Evolutionary conservation across 2,888 invertebrate genomes (phyloP), one percentile per base, ranked within the genome.

Genomic region (Tuta absoluta): DNA sequence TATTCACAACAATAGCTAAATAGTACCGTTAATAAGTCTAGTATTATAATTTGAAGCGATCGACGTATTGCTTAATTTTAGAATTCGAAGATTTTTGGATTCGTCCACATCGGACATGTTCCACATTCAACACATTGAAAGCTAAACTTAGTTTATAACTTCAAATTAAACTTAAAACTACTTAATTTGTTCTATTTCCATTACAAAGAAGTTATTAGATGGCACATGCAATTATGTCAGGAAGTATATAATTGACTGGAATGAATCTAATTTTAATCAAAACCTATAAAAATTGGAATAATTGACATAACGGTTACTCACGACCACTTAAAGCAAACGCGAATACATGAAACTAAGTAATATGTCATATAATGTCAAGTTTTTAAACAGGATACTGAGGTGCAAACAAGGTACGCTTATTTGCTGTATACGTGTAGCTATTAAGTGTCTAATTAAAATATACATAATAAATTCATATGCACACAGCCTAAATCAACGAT

Each of bases 1-100:
- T 81, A 81, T 79, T 82, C 84, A 82, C 87, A 84, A 83, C 86
- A 84, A 85, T 82, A 83, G 86, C 90, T 89, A 87, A 84, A 84
- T 84, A 85, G 78, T 85, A 83, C 85, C 82, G 82, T 82, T 85
- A 87, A 62, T 82, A 80, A 83, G 73, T 84, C 85, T 89, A 89
- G 79, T 79, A 82, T 87, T 83, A 84, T 84, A 82, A 83, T 80
- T 85, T 84, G 76, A 89, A 91, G 91, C 91, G 83, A 83, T 86
- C 80, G 84, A 83, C 80, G 81, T 81, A 83, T 75, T 72, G 76
- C 76, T 73, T 78, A 81, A 82, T 82, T 87, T 84, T 88, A 86
- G 85, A 84, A 87, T 84, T 83, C 75, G 80, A 83, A 84, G 83
- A 82, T 76, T 82, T 84, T 77, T 76, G 75, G 56, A 56, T 24